Evolutionary conservation across 92 coral and sea anemone genomes (phyloP).

Genomic region (Isaurus tuberculatus): DNA sequence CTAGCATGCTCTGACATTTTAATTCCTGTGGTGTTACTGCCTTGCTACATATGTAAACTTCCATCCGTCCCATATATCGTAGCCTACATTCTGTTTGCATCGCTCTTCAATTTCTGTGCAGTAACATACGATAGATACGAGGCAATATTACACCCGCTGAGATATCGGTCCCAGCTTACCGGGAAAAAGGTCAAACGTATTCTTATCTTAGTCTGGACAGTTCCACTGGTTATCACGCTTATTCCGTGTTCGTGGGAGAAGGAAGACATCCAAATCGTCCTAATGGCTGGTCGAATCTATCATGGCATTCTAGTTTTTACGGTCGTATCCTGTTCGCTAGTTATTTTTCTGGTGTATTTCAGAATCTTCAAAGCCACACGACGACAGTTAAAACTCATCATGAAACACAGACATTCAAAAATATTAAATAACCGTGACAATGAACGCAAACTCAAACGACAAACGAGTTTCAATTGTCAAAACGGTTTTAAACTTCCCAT

Average conservation of each 20-base stretch:
- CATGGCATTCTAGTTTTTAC: conserved; percentile 77
- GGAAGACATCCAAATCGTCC: conserved; percentile 34
- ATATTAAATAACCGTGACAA: neutral
- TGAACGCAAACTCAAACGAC: conserved; percentile 25
- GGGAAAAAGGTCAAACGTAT: conserved; percentile 70
- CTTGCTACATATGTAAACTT: conserved; percentile 69
- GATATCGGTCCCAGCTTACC: conserved; percentile 75
- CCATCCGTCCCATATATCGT: conserved; percentile 76
- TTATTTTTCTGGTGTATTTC: conserved; percentile 73
- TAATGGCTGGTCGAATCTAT: conserved; percentile 66
- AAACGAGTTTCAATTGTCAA: neutral
- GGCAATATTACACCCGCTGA: conserved; percentile 84
- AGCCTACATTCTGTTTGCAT: conserved; percentile 89
- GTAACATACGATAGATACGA: conserved; percentile 92
- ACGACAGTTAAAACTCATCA: conserved; percentile 77
- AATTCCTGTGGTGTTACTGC: conserved; percentile 84
- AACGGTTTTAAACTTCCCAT: conserved; percentile 46
- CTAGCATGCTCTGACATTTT: conserved; percentile 85
- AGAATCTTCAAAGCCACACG: conserved; percentile 81
- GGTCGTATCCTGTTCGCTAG: conserved; percentile 64
- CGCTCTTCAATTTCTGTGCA: conserved; percentile 91
- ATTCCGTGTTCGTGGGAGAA: conserved; percentile 83
- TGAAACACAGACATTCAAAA: conserved; percentile 39
- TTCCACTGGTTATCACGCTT: conserved; percentile 71
- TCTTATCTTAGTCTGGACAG: conserved; percentile 71